phyloP scores from a whole-genome alignment of 2,888 invertebrate genomes.

The Apotomis capreana region DNA sequence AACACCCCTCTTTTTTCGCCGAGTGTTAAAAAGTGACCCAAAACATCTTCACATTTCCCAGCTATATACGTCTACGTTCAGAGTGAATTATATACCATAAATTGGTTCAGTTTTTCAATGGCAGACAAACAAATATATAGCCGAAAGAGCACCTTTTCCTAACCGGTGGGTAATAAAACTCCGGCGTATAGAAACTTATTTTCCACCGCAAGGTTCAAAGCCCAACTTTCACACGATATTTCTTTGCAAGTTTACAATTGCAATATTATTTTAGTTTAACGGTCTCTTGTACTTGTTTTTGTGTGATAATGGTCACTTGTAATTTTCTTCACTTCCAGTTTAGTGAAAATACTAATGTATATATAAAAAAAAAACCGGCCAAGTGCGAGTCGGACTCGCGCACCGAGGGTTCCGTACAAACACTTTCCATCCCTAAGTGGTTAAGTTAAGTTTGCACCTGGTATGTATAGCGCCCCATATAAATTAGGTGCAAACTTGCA shows the following conservation, averaged over 20 bases:
- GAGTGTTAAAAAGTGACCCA: neutral
- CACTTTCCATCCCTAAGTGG: too few relatives aligned
- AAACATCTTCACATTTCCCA: conserved; percentile 1
- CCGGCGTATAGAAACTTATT: conserved; percentile 36
- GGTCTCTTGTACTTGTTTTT: neutral
- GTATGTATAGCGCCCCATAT: too few relatives aligned
- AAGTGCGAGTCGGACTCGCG: too few relatives aligned
- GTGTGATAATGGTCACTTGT: neutral
- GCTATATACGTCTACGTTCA: neutral
- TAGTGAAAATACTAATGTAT: too few relatives aligned
- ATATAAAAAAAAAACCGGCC: too few relatives aligned
- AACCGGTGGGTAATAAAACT: conserved; percentile 36
- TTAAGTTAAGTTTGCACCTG: too few relatives aligned
- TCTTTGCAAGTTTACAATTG: conserved; percentile 26
- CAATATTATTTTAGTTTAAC: conserved; percentile 27
- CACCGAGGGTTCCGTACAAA: too few relatives aligned
- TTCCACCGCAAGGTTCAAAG: conserved; percentile 28
- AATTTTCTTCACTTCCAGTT: too few relatives aligned
- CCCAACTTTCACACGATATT: conserved; percentile 40
- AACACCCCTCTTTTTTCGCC: too few relatives aligned
- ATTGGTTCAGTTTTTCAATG: conserved; percentile 36
- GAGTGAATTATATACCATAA: conserved; percentile 26
- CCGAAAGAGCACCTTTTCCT: conserved; percentile 26
- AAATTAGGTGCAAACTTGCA: too few relatives aligned
- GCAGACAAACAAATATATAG: conserved; percentile 31